Evolutionary conservation across 1,140 invertebrate genomes (phyloP).

Genomic region (Drosophila asahinai): DNA sequence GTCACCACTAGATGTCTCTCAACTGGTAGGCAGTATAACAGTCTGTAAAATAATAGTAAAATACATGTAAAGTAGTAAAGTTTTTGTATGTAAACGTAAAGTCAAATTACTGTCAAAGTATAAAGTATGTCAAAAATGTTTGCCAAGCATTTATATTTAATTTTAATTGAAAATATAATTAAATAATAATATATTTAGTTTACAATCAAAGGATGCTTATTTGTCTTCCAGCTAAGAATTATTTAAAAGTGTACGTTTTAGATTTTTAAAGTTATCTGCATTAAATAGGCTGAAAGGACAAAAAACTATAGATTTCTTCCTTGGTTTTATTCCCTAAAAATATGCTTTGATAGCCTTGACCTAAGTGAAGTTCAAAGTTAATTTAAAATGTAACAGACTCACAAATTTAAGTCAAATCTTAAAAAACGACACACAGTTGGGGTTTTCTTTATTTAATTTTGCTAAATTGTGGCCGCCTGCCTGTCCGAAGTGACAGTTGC

Average conservation of each 20-base stretch:
- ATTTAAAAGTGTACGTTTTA: accelerated
- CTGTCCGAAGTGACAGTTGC: slow-evolving; percentile 17
- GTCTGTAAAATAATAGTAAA: neutral
- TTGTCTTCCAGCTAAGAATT: too few relatives aligned
- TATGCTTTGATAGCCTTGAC: neutral
- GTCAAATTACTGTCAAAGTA: neutral
- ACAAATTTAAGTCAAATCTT: neutral
- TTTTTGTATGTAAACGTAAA: neutral
- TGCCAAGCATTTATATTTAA: neutral
- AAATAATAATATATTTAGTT: too few relatives aligned
- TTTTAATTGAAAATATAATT: too few relatives aligned
- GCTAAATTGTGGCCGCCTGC: slow-evolving; percentile 21
- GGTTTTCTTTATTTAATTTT: slow-evolving; percentile 19
- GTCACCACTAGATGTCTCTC: neutral
- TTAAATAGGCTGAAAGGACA: neutral
- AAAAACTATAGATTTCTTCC: neutral
- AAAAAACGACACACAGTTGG: neutral
- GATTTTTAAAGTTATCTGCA: too few relatives aligned
- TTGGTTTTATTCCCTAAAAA: neutral
- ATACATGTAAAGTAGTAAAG: neutral
- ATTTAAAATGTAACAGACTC: too few relatives aligned
- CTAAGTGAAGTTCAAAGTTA: neutral
- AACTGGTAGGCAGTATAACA: neutral
- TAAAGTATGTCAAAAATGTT: neutral
- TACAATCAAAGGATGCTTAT: neutral